phyloP scores from a whole-genome alignment of 35 echinoderm and acorn worm species.

The Apostichopus parvimensis region DNA sequence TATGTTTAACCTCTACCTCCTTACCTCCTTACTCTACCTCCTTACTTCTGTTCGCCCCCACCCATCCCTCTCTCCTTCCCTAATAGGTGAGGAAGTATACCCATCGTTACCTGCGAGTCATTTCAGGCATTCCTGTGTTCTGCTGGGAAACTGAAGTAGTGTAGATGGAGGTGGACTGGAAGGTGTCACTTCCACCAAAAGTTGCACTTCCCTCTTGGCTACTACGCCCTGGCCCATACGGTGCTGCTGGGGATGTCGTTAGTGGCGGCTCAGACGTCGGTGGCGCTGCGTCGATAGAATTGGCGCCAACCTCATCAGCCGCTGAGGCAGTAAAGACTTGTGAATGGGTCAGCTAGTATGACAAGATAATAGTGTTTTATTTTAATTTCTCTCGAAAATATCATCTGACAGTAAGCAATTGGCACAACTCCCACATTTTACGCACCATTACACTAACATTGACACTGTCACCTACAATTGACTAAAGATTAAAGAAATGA shows the following conservation, averaged over 20 bases:
- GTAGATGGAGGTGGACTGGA: constrained; percentile 41
- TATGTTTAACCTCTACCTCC: too few species aligned
- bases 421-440: too few species aligned
- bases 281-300: constrained; percentile 21
- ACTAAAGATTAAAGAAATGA: too few species aligned
- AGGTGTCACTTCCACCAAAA: constrained; percentile 21
- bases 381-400: too few species aligned
- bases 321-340: constrained; percentile 26
- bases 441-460: too few species aligned
- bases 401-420: too few species aligned
- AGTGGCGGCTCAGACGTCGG: constrained; percentile 7
- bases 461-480: too few species aligned
- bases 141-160: constrained; percentile 29
- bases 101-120: constrained; percentile 25
- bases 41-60: too few species aligned
- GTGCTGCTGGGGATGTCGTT: background rate
- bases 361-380: background rate
- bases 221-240: background rate
- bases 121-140: constrained; percentile 55
- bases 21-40: too few species aligned
- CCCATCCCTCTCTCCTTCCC: too few species aligned
- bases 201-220: constrained; percentile 27
- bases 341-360: constrained; percentile 23
- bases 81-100: too few species aligned
- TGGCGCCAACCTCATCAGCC: background rate